phyloP scores from a whole-genome alignment of 1,140 invertebrate species.

The Drosophila micromelanica region DNA sequence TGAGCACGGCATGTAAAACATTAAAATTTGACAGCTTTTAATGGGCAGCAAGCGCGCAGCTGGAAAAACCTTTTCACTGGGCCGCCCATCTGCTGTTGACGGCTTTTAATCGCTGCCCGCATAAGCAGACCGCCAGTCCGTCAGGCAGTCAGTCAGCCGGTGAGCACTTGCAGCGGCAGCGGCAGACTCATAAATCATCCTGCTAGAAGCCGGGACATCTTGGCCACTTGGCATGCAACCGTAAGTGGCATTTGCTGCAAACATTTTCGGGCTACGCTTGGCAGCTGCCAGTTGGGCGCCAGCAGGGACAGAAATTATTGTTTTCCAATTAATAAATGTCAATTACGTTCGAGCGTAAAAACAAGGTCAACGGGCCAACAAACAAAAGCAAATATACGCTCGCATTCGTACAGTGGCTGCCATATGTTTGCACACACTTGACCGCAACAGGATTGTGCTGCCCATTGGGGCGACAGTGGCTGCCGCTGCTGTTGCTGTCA shows the following conservation, averaged over 20 bases:
- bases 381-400: constrained; percentile 38
- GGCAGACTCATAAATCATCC: constrained; percentile 61
- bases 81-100: constrained; percentile 54
- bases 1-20: constrained; percentile 73
- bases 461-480: neutral
- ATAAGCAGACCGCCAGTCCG: constrained; percentile 46
- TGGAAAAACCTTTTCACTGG: constrained; percentile 46
- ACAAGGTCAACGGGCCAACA: constrained; percentile 55
- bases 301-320: constrained; percentile 66
- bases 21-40: constrained; percentile 81
- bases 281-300: constrained; percentile 25
- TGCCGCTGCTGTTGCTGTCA: constrained; percentile 62
- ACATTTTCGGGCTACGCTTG: neutral
- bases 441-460: constrained; percentile 50
- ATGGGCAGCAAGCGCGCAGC: constrained; percentile 54
- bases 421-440: constrained; percentile 73
- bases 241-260: constrained; percentile 23
- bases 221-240: constrained; percentile 42
- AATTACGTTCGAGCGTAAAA: constrained; percentile 71
- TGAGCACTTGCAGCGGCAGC: constrained; percentile 20
- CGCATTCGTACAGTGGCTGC: constrained; percentile 53
- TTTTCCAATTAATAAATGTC: constrained; percentile 84
- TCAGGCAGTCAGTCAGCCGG: constrained; percentile 3
- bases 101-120: constrained; percentile 71
- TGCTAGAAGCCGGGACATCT: constrained; percentile 38